These are phyloP conservation scores for Betta splendens DNA, from an alignment of 2,797 vertebrate genomes.

Conservation along the genomic window DNA sequence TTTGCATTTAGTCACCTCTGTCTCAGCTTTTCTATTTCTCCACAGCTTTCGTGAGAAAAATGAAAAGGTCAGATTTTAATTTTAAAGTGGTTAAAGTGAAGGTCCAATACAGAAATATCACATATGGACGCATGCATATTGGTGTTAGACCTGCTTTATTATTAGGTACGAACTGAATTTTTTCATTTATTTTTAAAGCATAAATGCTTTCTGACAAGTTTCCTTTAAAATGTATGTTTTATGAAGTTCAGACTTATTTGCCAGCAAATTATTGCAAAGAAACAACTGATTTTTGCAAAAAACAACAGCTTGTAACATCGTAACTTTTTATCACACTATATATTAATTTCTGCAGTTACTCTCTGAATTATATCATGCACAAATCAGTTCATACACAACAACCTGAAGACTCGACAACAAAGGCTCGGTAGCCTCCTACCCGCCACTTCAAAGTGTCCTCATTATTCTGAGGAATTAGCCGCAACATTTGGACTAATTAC, in stretches of 20 bases:
- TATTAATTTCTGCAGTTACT: constrained; percentile 1
- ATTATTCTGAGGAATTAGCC: constrained; percentile 77
- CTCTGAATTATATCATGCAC: constrained; percentile 43
- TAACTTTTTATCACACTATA: not conserved
- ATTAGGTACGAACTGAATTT: too few species aligned
- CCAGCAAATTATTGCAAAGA: not conserved
- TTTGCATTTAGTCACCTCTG: not conserved
- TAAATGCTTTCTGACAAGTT: too few species aligned
- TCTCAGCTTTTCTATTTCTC: not conserved
- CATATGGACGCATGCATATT: too few species aligned
- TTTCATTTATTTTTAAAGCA: too few species aligned
- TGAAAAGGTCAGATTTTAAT: too few species aligned
- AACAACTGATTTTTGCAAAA: not conserved
- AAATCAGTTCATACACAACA: constrained; percentile 61
- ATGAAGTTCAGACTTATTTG: not conserved
- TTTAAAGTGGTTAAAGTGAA: not conserved
- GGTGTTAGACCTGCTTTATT: too few species aligned
- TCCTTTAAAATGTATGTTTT: not conserved
- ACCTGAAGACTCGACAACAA: constrained; percentile 55
- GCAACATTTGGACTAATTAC: constrained; percentile 80
- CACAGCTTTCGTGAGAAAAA: constrained; percentile 4
- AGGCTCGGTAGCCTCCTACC: constrained; percentile 48
- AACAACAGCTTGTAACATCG: not conserved
- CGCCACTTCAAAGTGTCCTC: constrained; percentile 69
- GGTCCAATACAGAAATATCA: too few species aligned